Evolutionary conservation across 53 echinoderm and acorn worm species (phyloP).

Genomic region (Hippasteria phrygiana): DNA sequence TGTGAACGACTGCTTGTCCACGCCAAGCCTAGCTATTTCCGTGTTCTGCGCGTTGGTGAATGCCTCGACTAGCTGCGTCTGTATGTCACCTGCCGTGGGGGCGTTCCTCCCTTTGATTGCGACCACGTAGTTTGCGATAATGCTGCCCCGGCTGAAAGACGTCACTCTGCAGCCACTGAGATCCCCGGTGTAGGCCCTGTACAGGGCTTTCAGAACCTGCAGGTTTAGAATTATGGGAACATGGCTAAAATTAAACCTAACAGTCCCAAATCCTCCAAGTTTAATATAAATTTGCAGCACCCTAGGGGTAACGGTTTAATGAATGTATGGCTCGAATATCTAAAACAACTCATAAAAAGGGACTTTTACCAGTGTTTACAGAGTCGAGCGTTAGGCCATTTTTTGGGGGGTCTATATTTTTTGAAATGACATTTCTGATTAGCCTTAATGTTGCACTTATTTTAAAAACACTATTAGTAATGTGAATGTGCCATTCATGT

Average conservation of each 20-base stretch:
- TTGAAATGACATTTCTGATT: too few species aligned
- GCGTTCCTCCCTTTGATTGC: background rate
- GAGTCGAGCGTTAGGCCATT: too few species aligned
- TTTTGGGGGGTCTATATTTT: too few species aligned
- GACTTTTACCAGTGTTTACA: too few species aligned
- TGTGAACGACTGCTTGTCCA: slow-evolving; percentile 21
- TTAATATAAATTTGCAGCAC: too few species aligned
- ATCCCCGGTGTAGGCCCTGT: background rate
- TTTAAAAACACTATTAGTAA: too few species aligned
- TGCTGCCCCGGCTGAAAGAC: slow-evolving; percentile 4
- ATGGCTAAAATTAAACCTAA: too few species aligned
- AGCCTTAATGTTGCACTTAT: too few species aligned
- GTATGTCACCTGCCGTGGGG: background rate
- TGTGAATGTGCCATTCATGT: background rate
- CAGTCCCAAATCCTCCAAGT: too few species aligned
- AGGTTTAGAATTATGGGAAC: background rate
- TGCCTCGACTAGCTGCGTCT: background rate
- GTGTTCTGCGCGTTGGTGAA: background rate
- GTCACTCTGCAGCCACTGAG: slow-evolving; percentile 1
- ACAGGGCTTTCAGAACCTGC: background rate
- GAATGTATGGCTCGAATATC: too few species aligned
- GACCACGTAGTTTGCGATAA: slow-evolving; percentile 11
- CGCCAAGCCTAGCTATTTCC: background rate
- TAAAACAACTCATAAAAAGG: too few species aligned
- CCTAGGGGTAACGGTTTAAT: too few species aligned